Evolutionary conservation across 64 coral and sea anemone genomes (phyloP).

Genomic region (Montipora sp.): DNA sequence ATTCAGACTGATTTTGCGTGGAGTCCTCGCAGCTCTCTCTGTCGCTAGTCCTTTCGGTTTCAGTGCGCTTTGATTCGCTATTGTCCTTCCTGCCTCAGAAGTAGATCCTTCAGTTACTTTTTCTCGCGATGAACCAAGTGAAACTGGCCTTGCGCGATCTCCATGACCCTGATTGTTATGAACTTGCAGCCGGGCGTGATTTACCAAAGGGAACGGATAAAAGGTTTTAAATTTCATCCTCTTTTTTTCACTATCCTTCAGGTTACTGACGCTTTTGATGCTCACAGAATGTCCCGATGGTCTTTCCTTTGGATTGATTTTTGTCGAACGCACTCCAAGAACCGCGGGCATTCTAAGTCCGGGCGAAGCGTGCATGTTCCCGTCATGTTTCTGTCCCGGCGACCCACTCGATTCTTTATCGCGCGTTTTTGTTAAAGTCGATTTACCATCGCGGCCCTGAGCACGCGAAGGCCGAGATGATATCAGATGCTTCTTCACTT

Average conservation of each 20-base stretch:
- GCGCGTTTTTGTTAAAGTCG: background rate
- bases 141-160: background rate
- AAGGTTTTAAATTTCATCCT: background rate
- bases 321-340: background rate
- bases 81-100: background rate
- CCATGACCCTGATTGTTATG: background rate
- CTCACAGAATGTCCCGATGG: background rate
- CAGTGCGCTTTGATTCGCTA: background rate
- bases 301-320: background rate
- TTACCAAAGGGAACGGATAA: background rate
- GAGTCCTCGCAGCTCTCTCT: background rate
- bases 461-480: background rate
- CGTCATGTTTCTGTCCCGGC: background rate
- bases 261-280: background rate
- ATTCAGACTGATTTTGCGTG: background rate
- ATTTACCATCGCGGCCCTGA: background rate
- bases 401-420: background rate
- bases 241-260: background rate
- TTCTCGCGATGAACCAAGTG: background rate
- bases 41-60: background rate
- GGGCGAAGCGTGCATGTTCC: background rate
- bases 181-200: background rate
- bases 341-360: background rate
- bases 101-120: slow-evolving; percentile 1
- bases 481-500: background rate